Percentiles rank a stretch among this genome's conserved stretches.
phyloP scores from a whole-genome alignment of 2,888 invertebrate species.

The Drosophila fulvimacula region DNA sequence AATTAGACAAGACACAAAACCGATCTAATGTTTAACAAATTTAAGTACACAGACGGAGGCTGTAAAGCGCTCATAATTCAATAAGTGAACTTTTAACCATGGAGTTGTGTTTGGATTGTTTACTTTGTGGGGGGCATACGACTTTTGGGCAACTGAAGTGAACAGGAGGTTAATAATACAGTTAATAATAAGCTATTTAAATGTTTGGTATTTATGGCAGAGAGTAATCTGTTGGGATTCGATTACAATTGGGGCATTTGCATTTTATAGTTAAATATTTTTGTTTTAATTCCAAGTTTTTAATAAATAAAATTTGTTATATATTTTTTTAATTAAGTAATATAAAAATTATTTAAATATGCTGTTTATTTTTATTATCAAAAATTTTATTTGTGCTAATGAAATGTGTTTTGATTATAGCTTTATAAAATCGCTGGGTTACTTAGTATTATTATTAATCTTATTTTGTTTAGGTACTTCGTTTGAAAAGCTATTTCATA shows the following conservation, averaged over 20 bases:
- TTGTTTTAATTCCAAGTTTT: no score
- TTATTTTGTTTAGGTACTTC: background rate
- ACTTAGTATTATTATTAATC: background rate
- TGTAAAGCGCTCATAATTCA: slow-evolving; percentile 11
- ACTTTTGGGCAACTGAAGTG: background rate
- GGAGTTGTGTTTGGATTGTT: background rate
- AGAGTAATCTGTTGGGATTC: background rate
- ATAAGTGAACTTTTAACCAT: slow-evolving; percentile 1
- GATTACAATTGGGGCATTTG: background rate
- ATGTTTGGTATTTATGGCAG: background rate
- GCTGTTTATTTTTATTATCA: background rate
- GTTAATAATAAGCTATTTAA: background rate
- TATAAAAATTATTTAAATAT: no score
- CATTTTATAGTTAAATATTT: background rate
- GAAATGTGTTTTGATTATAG: background rate
- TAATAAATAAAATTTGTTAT: background rate
- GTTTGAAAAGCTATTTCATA: background rate
- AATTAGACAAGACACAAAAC: slow-evolving; percentile 55
- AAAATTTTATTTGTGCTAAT: slow-evolving; percentile 4
- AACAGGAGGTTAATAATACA: background rate
- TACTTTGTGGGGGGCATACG: no score
- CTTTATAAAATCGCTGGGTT: slow-evolving; percentile 38
- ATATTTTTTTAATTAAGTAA: no score
- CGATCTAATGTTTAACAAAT: slow-evolving; percentile 25
- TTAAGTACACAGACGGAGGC: slow-evolving; percentile 7